Evolutionary conservation across 2,113 vertebrate genomes (phyloP), one percentile per base, ranked within the genome.

Genomic region (Riparia riparia): DNA sequence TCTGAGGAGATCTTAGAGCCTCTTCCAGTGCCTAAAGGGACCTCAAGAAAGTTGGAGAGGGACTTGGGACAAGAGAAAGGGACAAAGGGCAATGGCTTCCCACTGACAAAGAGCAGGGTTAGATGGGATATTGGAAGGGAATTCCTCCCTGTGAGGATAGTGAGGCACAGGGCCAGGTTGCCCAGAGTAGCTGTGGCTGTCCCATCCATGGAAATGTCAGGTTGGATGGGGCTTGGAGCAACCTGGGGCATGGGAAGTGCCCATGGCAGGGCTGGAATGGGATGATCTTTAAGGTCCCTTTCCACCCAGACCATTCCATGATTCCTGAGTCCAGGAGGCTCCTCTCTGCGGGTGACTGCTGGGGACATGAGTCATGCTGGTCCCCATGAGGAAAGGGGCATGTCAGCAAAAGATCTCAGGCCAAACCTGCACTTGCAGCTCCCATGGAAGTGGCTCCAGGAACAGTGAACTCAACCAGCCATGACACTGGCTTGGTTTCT

Each of bases 141-240:
- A 63, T 70, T 61, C 2, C 4, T 63, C n/a, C 5, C 17, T 37
- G 16, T 41, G 34, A 66, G 25, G 29, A 21, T 41, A 34, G 8
- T 3, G 6, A 76, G 31, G 44, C 19, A 31, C 51, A 76, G 25
- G 34, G 31, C 3, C 13, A 49, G 25, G 31, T 0, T 66, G 31
- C 19, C 25, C 61, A 58, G 31, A 31, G 44, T 3, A 57, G 25
- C 25, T 82, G 66, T 12, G 20, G 13, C 39, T 76, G 31, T 9
- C 20, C 44, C 37, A 34, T 76, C 5, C 31, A 9, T 60, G 32
- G 17, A 1, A 77, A 32, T 18, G 45, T 37, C 53, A 60, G 37
- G 45, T 0, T 31, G 53, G 31, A 25, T 0, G 0, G 13, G 3
- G 31, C 34, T 42, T 86, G 63, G 37, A 77, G 17, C 26, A 21